Percentiles rank a stretch among this genome's conserved stretches.
Conservation (phyloP, 2,888 invertebrate genomes). For the Philopedon plagiatum region DNA sequence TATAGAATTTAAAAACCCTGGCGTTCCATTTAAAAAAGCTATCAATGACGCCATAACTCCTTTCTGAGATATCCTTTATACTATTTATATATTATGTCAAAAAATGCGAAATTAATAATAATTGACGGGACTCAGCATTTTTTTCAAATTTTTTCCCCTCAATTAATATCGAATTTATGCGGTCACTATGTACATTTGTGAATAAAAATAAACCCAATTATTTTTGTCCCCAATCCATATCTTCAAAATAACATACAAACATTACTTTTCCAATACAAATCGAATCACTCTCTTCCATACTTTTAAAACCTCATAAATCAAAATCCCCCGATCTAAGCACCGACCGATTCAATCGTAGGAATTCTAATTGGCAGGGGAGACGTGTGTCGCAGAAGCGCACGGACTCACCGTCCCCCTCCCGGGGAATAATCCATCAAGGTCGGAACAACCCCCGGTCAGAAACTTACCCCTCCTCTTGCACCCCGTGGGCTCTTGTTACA, state of each 20-base stretch:
- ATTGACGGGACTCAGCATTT: too few relatives aligned
- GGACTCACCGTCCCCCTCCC: conserved; percentile 66
- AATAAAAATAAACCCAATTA: not conserved
- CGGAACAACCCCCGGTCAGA: conserved; percentile 70
- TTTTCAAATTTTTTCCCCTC: too few relatives aligned
- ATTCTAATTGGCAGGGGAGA: conserved; percentile 68
- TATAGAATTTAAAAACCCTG: too few relatives aligned
- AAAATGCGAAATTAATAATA: too few relatives aligned
- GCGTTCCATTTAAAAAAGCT: too few relatives aligned
- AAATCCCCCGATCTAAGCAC: conserved; percentile 41
- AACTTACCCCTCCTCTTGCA: conserved; percentile 58
- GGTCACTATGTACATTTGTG: not conserved
- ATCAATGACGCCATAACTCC: too few relatives aligned
- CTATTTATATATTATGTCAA: too few relatives aligned
- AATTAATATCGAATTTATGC: too few relatives aligned
- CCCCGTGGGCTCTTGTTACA: conserved; percentile 13
- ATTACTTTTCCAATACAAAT: not conserved
- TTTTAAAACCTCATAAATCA: conserved; percentile 39
- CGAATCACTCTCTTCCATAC: not conserved
- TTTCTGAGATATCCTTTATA: too few relatives aligned
- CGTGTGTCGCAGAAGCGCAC: conserved; percentile 62
- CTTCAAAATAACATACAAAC: not conserved
- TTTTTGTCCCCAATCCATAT: not conserved
- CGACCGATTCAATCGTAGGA: conserved; percentile 67
- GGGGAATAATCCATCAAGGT: conserved; percentile 70